phyloP scores from a whole-genome alignment of 2,888 invertebrate genomes.

The Litoditis marina region DNA sequence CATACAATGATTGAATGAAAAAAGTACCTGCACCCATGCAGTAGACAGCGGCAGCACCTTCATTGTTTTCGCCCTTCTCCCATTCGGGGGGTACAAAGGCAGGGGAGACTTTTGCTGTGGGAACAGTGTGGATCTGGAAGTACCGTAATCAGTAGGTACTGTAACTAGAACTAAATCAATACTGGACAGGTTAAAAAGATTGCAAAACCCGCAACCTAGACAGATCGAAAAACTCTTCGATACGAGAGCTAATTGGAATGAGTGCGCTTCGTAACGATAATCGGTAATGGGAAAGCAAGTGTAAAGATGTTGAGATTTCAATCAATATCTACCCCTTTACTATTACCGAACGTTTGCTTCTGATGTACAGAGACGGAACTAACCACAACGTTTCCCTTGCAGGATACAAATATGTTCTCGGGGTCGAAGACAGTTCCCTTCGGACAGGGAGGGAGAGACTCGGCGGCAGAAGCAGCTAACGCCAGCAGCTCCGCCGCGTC shows the following conservation, averaged over 20 bases:
- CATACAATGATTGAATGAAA: too few species aligned
- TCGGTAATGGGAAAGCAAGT: too few species aligned
- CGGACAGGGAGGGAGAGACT: slow-evolving; percentile 38
- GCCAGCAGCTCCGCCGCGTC: slow-evolving; percentile 42
- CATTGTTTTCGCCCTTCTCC: slow-evolving; percentile 39
- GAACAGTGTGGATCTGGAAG: slow-evolving; percentile 37
- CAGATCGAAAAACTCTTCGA: background rate
- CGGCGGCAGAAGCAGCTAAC: slow-evolving; percentile 36
- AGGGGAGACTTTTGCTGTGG: slow-evolving; percentile 18
- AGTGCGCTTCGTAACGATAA: too few species aligned
- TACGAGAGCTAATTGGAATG: background rate
- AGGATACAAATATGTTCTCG: slow-evolving; percentile 47
- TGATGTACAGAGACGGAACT: slow-evolving; percentile 1
- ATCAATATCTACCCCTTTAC: too few species aligned
- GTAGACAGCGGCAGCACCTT: slow-evolving; percentile 43
- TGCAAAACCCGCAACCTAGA: too few species aligned
- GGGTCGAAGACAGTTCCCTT: slow-evolving; percentile 45
- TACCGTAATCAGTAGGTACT: too few species aligned
- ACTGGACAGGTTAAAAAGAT: too few species aligned
- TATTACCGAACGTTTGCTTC: too few species aligned
- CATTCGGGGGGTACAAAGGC: slow-evolving; percentile 45
- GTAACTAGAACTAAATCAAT: too few species aligned
- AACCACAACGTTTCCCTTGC: slow-evolving; percentile 45
- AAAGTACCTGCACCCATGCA: slow-evolving; percentile 42
- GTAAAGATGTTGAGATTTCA: too few species aligned